Base-by-base conservation (phyloP, 1,140 invertebrate species). In the Formica selysi region DNA sequence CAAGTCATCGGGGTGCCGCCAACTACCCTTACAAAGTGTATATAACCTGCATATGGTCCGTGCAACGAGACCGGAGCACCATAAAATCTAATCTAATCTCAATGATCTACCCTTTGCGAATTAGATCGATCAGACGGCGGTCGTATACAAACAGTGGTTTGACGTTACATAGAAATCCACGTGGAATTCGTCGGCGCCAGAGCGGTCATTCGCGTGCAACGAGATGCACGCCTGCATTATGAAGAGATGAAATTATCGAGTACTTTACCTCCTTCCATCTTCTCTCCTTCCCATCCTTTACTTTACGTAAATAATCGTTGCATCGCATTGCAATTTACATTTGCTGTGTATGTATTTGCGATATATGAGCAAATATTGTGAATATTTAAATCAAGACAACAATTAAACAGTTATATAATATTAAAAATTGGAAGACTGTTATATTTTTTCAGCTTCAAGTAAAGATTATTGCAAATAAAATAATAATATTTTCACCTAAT, bases 31-130 rank as follows among this genome's bases (percentile, higher is more conserved):
- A 71, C 67, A 79, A 74, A 86, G 61, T 51, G 48, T 68, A 90
- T 68, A 90, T 44, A 68, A 85, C 54, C 51, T 91, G 84, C 90
- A 91, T 91, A 91, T 90, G 90, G 90, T 90, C 68, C 68, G 73
- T 51, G 68, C 62, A 68, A 79, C 57, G 44, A 81, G 86, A 38
- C 80, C 51, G 70, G 79, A 54, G 85, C 76, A 76, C 84, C 57
- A 74, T 86, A 90, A 86, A 89, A 91, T 90, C 86, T 86, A 87
- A 88, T 89, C 88, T 89, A 78, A 91, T 91, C 89, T 90, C 70
- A 41, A 84, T 81, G 68, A 88, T 91, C 89, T 91, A 91, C 89
- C 90, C 90, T 83, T 88, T 91, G 76, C 79, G 85, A 90, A 91
- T 90, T 88, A 90, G 87, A 88, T 88, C 90, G 81, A 71, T 74